Base-by-base conservation (phyloP, 1,140 invertebrate species). In the Carcinoscorpius rotundicauda region DNA sequence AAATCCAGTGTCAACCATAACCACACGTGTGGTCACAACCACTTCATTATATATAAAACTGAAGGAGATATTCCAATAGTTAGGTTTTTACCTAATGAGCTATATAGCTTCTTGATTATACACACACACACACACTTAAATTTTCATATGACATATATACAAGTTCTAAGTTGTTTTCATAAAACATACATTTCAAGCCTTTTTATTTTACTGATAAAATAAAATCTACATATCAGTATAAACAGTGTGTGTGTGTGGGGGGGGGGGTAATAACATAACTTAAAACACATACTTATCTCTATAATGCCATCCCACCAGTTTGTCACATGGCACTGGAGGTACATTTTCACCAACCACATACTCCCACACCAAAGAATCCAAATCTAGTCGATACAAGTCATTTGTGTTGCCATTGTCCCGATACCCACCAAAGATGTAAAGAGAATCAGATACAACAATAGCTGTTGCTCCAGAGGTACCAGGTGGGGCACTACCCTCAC, bases 371-470 rank as follows among this genome's bases (percentile, higher is more conserved):
- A 75, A 65, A 4, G 71, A 73, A 6, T 63, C 64, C 3, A 81
- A 66, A 69, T 80, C 68, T 2, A 80, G 67, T 53, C 71, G 63
- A 64, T 75, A 74, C 5, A 80, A 64, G 3, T 70, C 63, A 69
- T 76, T 78, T 6, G 68, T 71, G 61, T 76, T 75, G 5, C 73
- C 73, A 29, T 64, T 29, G 9, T 67, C 56, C 11, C 64, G 70
- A 64, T 74, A 73, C 64, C 79, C 79, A 70, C 77, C 78, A 72
- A 79, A 76, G 51, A 80, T 70, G 65, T 79, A 81, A 51, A 79
- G 66, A 61, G 70, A 67, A 59, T 76, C 71, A 29, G 73, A 72
- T 52, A 75, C 62, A 1, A 80, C 57, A 58, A 74, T 68, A 51
- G 71, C 76, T 60, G 70, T 70, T n/a, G 75, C 73, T 4, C 78